Base-by-base conservation (phyloP, 2,113 vertebrate species). In the Gadus chalcogrammus region DNA sequence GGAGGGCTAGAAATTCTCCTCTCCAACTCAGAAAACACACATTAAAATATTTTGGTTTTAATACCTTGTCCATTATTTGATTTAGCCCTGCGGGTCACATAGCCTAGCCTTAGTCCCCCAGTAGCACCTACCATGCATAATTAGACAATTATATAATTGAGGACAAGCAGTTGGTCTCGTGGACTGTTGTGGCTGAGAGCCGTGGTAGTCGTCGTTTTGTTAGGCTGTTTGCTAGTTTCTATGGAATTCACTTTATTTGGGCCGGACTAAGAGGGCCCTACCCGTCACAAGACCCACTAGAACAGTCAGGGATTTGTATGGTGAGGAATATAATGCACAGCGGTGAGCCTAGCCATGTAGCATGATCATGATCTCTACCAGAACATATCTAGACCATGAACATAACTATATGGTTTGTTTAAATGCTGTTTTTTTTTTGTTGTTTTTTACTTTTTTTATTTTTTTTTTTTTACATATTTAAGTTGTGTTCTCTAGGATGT, bases 131-230 rank as follows among this genome's bases (percentile, higher is more conserved):
- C 42, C 11, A 48, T 48, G 53, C 74, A 35, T 68, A 70, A 65
- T 68, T 72, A 53, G 8, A 42, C 52, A 76, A 83, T 68, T 79
- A 61, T 27, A 28, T 80, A 77, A 85, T 73, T 82, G 76, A 75
- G 16, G 64, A 53, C 69, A 20, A 69, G 42, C 5, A 24, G 77
- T 53, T 2, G 72, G 70, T 82, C 74, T 72, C 18, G 15, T 73
- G 75, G 53, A 52, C 55, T 66, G 66, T 9, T 22, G 15, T 8
- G 24, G 27, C 64, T 71, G 68, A 70, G 48, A 67, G 13, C 42
- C 20, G 48, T 55, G 64, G 27, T 58, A 6, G 20, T 24, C 31
- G 11, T 38, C 18, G 12, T 31, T 69, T 59, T 87, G 81, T 84
- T 71, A 63, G 66, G 65, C 20, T 73, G 71, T 77, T 70, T 75